Evolutionary conservation across 2,113 vertebrate genomes (phyloP).

Genomic region (Misgurnus anguillicaudatus): DNA sequence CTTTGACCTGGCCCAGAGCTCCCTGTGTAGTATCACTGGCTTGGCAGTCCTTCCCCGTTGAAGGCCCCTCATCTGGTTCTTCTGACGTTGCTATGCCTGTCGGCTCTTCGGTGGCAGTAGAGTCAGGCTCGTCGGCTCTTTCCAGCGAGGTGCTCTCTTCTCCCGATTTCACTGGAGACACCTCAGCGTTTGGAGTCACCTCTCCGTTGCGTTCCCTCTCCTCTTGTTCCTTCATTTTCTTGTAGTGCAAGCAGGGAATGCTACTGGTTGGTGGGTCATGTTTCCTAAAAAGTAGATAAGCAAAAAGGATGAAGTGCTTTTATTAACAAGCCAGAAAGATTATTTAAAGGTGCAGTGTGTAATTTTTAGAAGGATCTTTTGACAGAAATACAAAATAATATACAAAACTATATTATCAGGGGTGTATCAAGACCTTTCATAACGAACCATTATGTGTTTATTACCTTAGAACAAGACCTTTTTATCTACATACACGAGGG

Average conservation of each 20-base stretch:
- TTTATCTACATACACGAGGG: too few species aligned
- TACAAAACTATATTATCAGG: too few species aligned
- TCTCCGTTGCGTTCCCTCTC: slow-evolving; percentile 87
- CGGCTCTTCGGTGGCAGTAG: slow-evolving; percentile 70
- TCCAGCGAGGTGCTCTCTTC: slow-evolving; percentile 73
- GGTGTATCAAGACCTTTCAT: too few species aligned
- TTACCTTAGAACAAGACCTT: too few species aligned
- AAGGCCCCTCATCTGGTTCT: slow-evolving; percentile 41
- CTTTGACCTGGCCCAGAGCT: slow-evolving; percentile 93
- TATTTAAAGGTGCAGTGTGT: too few species aligned
- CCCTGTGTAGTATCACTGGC: slow-evolving; percentile 82
- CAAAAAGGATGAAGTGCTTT: not conserved
- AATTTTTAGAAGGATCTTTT: too few species aligned
- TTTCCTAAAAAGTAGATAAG: slow-evolving; percentile 77
- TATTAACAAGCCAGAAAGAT: not conserved
- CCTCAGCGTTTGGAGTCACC: slow-evolving; percentile 72
- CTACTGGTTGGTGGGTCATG: slow-evolving; percentile 96
- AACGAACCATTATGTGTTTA: too few species aligned
- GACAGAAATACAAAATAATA: too few species aligned
- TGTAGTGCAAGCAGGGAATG: slow-evolving; percentile 98
- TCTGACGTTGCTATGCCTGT: slow-evolving; percentile 52
- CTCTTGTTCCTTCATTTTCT: slow-evolving; percentile 96
- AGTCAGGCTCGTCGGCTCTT: slow-evolving; percentile 76
- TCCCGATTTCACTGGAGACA: slow-evolving; percentile 73
- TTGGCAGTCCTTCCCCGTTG: slow-evolving; percentile 72